Conservation (phyloP, 2,888 invertebrate species). For the Homarus gammarus region DNA sequence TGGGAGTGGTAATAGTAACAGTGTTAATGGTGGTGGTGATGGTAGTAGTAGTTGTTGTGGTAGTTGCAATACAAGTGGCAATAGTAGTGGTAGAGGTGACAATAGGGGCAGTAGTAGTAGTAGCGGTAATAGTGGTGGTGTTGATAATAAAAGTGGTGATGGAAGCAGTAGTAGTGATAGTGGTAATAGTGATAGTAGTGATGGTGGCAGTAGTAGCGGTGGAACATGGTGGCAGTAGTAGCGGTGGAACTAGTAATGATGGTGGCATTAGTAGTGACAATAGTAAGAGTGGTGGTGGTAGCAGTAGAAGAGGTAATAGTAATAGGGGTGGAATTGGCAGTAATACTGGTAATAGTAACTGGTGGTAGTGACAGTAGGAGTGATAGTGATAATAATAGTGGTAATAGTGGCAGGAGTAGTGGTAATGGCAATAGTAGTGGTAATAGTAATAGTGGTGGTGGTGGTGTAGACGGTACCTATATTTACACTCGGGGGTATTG, state of each 20-base stretch:
- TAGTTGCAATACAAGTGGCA: neutral
- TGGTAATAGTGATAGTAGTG: constrained; percentile 1
- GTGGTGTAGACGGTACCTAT: constrained; percentile 40
- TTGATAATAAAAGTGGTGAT: neutral
- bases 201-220: constrained; percentile 4
- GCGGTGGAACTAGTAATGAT: neutral
- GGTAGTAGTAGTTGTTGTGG: constrained; percentile 4
- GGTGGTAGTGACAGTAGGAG: neutral
- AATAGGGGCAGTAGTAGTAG: too few species aligned
- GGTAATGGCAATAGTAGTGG: too few species aligned
- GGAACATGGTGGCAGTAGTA: constrained; percentile 13
- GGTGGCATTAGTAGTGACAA: neutral
- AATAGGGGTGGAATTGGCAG: neutral
- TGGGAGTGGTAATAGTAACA: neutral
- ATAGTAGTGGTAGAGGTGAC: neutral
- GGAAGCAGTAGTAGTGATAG: neutral
- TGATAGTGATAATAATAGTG: constrained; percentile 1
- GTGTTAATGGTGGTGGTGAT: neutral
- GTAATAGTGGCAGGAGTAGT: neutral
- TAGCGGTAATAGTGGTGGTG: neutral
- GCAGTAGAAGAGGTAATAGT: constrained; percentile 7
- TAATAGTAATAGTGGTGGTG: constrained; percentile 10
- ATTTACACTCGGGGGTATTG: constrained; percentile 47
- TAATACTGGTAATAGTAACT: neutral
- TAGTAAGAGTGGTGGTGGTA: neutral